Evolutionary conservation across 2,797 vertebrate genomes (phyloP).

Genomic region (Sebastes minor): DNA sequence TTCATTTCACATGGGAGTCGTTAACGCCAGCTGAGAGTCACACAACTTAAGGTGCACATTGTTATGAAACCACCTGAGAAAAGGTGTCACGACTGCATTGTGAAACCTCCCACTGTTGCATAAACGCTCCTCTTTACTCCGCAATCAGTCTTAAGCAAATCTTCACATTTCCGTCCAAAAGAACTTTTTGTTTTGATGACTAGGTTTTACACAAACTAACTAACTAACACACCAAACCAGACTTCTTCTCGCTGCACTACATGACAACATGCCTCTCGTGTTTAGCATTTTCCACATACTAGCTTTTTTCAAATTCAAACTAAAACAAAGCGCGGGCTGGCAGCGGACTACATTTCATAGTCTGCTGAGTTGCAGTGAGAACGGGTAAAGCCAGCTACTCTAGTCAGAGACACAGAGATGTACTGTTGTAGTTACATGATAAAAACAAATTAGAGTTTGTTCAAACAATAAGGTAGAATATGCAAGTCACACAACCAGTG

Average conservation of each 20-base stretch:
- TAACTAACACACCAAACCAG: background rate
- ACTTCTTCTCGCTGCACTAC: background rate
- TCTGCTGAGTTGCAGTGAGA: constrained; percentile 7
- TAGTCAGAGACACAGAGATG: constrained; percentile 8
- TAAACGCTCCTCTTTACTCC: background rate
- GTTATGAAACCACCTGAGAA: background rate
- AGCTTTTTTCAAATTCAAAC: constrained; percentile 17
- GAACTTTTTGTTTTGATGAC: background rate
- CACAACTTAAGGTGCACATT: background rate
- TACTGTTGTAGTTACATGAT: background rate
- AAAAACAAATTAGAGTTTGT: background rate
- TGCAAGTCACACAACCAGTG: background rate
- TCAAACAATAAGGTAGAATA: background rate
- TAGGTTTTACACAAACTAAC: background rate
- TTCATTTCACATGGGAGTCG: background rate
- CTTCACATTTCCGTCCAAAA: background rate
- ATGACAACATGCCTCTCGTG: background rate
- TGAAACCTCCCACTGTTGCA: background rate
- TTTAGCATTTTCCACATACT: constrained; percentile 34
- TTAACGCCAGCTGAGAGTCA: background rate
- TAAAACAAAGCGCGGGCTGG: background rate
- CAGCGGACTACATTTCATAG: background rate
- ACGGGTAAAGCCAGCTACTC: constrained; percentile 55
- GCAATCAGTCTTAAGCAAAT: background rate
- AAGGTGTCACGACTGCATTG: background rate